Evolutionary conservation across 2,797 vertebrate genomes (phyloP).

Genomic region (Gallirallus australis): DNA sequence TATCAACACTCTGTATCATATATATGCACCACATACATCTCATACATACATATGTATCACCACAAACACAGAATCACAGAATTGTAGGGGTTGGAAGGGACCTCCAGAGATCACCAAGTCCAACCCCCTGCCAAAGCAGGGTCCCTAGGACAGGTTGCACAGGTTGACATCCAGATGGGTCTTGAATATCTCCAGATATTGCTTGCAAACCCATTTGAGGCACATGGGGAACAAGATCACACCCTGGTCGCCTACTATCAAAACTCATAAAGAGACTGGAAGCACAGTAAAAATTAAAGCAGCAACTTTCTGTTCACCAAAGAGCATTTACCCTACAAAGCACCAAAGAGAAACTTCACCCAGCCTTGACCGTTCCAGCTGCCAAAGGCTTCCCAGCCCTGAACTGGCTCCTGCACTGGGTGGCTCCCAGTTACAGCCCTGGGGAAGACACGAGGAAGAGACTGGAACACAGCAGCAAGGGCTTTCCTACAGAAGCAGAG

Average conservation of each 20-base stretch:
- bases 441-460: background rate
- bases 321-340: background rate
- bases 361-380: background rate
- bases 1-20: background rate
- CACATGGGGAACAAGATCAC: rapidly evolving
- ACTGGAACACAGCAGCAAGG: background rate
- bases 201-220: background rate
- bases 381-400: background rate
- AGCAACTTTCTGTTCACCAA: background rate
- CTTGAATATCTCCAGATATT: no score
- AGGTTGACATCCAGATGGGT: no score
- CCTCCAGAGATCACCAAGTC: no score
- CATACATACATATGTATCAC: no score
- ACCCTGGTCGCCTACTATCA: rapidly evolving
- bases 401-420: background rate
- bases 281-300: background rate
- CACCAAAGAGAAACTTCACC: background rate
- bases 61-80: no score
- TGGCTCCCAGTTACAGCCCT: background rate
- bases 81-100: no score
- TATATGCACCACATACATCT: no score
- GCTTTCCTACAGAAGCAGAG: background rate
- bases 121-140: no score
- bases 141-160: no score
- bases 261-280: background rate